Base-by-base conservation (phyloP, 2,888 invertebrate genomes). In the Orgyia antiqua region DNA sequence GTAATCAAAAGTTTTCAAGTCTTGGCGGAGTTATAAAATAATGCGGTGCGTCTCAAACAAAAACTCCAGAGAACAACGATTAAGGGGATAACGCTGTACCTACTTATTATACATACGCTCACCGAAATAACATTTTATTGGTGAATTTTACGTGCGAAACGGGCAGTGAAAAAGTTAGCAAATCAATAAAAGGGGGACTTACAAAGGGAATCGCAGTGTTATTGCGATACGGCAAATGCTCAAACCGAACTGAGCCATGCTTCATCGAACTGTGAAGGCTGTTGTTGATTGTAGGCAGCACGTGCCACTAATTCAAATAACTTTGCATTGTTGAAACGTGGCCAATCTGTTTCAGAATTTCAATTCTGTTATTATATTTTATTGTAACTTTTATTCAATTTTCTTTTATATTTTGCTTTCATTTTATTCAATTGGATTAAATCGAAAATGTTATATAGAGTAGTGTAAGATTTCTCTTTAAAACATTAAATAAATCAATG, bases 71-170 rank as follows among this genome's bases (percentile, higher is more conserved):
- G 6, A 15, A 15, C 15, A 19, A 19, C 6, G n/a, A 5, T 19
- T 19, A 19, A 19, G n/a, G n/a, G 19, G 8, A 19, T 8, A 19
- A 4, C 4, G 3, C n/a, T 19, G 19, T 8, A 19, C 6, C 15
- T 15, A 15, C n/a, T 19, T 19, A 19, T 19, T 19, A 19, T 19
- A 19, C 6, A 8, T 4, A 8, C 10, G 13, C n/a, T 13, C n/a
- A 24, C 8, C 23, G n/a, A 23, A 31, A 31, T 13, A 36, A 28
- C 23, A 19, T 34, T 31, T 36, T 36, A 37, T 37, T 30, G 31
- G 24, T 24, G 23, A 35, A 15, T 36, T 47, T 38, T 38, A 49
- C 31, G 36, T 29, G 30, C 28, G 26, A 35, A 41, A 37, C 24
- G 27, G 15, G 13, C 38, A 30, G 26, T 27, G 46, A 42, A 43